A percentile compares a stretch with the other conserved stretches of the same genome.
These are phyloP conservation scores for Drosophila paulistorum DNA, from an alignment of 1,140 invertebrate genomes.

Conservation along the genomic window DNA sequence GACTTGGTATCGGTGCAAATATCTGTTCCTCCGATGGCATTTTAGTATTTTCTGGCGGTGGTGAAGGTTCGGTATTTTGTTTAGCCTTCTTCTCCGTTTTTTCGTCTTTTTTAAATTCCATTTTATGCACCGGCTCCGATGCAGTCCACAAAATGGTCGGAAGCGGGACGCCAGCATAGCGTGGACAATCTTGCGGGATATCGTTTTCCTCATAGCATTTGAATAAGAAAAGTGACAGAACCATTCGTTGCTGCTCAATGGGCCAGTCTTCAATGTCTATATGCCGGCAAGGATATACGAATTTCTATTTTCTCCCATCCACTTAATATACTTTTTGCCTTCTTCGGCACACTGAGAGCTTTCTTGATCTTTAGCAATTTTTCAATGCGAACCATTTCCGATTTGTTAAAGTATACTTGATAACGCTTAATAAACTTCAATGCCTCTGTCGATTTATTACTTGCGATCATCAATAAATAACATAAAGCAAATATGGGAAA, in stretches of 20 bases:
- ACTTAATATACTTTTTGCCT: slow-evolving; percentile 35
- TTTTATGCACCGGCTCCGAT: slow-evolving; percentile 4
- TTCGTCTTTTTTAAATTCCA: background rate
- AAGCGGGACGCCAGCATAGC: background rate
- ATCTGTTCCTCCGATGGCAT: slow-evolving; percentile 30
- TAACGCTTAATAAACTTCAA: slow-evolving; percentile 20
- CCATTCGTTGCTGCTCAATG: slow-evolving; percentile 4
- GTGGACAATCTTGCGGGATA: slow-evolving; percentile 5
- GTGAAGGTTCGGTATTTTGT: slow-evolving; percentile 22
- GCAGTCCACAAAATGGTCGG: slow-evolving; percentile 27
- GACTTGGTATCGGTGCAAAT: slow-evolving; percentile 28
- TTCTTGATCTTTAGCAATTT: slow-evolving; percentile 38
- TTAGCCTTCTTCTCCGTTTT: background rate
- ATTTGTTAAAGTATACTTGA: slow-evolving; percentile 29
- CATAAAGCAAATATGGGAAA: slow-evolving; percentile 39
- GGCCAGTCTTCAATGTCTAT: slow-evolving; percentile 24
- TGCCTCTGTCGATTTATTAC: slow-evolving; percentile 19
- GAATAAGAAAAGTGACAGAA: slow-evolving; percentile 35
- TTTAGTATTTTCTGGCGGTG: slow-evolving; percentile 5
- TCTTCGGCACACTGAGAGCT: slow-evolving; percentile 22
- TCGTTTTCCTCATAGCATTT: background rate
- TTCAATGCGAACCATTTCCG: slow-evolving; percentile 26
- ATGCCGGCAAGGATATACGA: slow-evolving; percentile 19
- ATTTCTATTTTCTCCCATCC: slow-evolving; percentile 35
- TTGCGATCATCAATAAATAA: slow-evolving; percentile 46